Evolutionary conservation across 1,140 invertebrate species (phyloP), one percentile per base, ranked within the genome.

Genomic region (Neoseiulus cucumeris): DNA sequence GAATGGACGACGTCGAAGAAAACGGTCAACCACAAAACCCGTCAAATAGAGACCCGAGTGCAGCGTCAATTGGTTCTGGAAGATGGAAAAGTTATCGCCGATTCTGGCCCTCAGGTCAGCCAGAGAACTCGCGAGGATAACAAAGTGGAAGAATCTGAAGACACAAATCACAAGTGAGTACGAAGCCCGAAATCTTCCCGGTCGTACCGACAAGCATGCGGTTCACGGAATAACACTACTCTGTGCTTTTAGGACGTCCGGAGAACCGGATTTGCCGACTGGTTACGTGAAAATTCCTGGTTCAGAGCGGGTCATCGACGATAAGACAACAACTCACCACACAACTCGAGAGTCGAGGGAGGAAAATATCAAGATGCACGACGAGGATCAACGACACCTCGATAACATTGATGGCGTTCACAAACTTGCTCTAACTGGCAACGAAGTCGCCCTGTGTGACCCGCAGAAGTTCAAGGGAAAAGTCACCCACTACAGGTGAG

Each of bases 1-100:
- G 87, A 91, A 85, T 89, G 87, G 86, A 83, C 89, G 71, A 89
- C 86, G 66, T 85, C 86, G 72, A 87, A 87, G 76, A 87, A 86
- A 74, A 85, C 85, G 68, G 87, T 90, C 76, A 81, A 89, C 72
- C 87, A 85, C 55, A 91, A 87, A 55, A 89, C 85, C 44, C 81
- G 86, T 67, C 87, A 91, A 75, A 90, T 91, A 68, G 87, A 89
- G 72, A 91, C 87, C 7, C 78, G 87, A 67, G 87, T 91, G 0
- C 89, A 91, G 73, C 78, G 88, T n/a, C 87, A 91, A 74, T 81
- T 91, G 25, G 81, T 90, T 45, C 76, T 91, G 51, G 87, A 91
- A 79, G 88, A 91, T 79, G 89, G 89, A 41, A 85, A 87, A 71
- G 85, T 92, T 1, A 83, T 92, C 66, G 85, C 84, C 67, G 89